These are phyloP conservation scores for Anastatus disparis DNA, from an alignment of 1,140 invertebrate species.

Conservation along the genomic window DNA sequence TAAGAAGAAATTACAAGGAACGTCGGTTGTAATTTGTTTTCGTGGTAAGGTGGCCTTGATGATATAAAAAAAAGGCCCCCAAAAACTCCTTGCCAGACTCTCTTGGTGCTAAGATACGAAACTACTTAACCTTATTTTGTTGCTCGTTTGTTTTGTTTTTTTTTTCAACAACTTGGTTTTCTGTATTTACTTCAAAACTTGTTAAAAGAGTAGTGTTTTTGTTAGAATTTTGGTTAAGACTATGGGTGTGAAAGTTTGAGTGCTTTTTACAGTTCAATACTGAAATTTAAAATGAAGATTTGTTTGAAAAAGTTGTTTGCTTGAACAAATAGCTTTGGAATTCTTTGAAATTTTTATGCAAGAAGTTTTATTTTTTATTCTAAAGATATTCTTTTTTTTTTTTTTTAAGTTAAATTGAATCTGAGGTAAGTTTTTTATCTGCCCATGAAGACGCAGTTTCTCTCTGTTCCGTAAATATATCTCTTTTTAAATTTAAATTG, in stretches of 20 bases:
- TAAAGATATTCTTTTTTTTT: no score
- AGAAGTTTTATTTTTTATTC: no score
- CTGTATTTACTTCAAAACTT: no score
- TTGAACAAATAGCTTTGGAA: neutral
- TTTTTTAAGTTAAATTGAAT: constrained; percentile 13
- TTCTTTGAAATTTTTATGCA: neutral
- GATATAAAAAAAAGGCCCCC: no score
- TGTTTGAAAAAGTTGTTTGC: neutral
- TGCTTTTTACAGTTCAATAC: neutral
- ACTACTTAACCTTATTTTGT: no score
- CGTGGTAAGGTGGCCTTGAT: constrained; percentile 40
- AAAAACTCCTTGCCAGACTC: no score
- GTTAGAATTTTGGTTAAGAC: no score
- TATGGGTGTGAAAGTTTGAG: no score
- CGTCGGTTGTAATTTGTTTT: constrained; percentile 51
- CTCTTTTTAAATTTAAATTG: constrained; percentile 15
- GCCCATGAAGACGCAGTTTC: neutral
- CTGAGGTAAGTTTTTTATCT: constrained; percentile 4
- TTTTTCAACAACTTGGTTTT: no score
- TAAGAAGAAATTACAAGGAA: constrained; percentile 47
- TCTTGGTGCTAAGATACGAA: no score
- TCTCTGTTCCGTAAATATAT: constrained; percentile 21
- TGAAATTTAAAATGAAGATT: neutral
- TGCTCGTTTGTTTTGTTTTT: no score
- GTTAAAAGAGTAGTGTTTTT: no score